phyloP scores from a whole-genome alignment of 2,113 vertebrate species.

The Pao palembangensis region DNA sequence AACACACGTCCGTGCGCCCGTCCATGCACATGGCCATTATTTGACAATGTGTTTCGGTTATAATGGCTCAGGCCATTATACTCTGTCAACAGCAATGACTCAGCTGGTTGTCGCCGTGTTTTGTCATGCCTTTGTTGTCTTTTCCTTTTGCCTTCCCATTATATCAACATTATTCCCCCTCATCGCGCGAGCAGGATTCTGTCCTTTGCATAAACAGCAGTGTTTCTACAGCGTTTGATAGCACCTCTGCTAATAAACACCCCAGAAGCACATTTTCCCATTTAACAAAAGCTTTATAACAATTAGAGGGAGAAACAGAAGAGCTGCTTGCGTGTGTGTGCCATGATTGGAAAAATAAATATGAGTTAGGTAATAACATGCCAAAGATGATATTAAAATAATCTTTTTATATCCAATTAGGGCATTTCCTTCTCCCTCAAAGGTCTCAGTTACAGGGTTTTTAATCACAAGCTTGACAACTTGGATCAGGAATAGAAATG shows the following conservation, averaged over 20 bases:
- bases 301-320: background rate
- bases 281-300: background rate
- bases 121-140: constrained; percentile 57
- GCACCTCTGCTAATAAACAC: constrained; percentile 3
- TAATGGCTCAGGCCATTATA: constrained; percentile 64
- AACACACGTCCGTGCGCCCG: constrained; percentile 16
- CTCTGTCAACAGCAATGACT: constrained; percentile 33
- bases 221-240: constrained; percentile 14
- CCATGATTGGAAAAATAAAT: background rate
- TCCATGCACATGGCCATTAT: constrained; percentile 40
- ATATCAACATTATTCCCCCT: constrained; percentile 49
- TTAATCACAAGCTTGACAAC: constrained; percentile 68
- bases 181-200: constrained; percentile 43
- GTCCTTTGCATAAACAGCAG: constrained; percentile 15
- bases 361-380: too few relatives aligned
- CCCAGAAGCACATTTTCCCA: background rate
- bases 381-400: constrained; percentile 10
- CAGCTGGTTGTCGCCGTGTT: constrained; percentile 42
- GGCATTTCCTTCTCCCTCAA: constrained; percentile 44
- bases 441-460: constrained; percentile 65
- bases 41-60: constrained; percentile 48
- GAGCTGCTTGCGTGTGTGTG: background rate
- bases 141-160: constrained; percentile 39
- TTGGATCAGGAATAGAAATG: constrained; percentile 54
- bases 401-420: constrained; percentile 56